Conservation (phyloP, 2,888 invertebrate genomes). For the Torymus auratus region DNA sequence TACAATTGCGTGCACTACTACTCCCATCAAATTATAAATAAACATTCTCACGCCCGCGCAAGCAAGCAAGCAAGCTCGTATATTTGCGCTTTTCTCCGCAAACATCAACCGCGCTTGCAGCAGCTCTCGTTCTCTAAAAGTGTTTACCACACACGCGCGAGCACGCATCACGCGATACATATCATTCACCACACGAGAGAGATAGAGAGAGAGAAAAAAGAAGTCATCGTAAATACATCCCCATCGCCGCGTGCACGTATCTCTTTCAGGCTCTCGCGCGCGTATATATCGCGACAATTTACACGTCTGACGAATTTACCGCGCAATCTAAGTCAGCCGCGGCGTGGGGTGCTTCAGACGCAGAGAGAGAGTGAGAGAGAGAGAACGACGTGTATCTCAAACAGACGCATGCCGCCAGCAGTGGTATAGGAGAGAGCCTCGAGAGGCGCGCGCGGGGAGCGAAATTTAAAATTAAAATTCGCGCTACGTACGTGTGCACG, state of each 20-base stretch:
- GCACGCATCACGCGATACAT: too few relatives aligned
- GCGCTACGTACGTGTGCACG: background rate
- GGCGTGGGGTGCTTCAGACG: background rate
- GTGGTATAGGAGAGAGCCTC: background rate
- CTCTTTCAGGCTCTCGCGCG: background rate
- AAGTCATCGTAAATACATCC: background rate
- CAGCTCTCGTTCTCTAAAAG: too few relatives aligned
- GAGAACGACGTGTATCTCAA: background rate
- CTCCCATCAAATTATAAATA: too few relatives aligned
- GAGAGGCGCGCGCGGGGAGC: background rate
- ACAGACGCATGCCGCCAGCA: background rate
- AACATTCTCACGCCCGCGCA: too few relatives aligned
- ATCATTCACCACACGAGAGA: too few relatives aligned
- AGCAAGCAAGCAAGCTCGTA: too few relatives aligned
- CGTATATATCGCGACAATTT: conserved; percentile 49
- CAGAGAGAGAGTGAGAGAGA: background rate
- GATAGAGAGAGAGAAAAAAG: background rate
- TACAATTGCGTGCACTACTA: too few relatives aligned
- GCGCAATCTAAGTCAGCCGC: conserved; percentile 34
- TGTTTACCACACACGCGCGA: too few relatives aligned
- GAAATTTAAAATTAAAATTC: conserved; percentile 54
- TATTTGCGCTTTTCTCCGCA: too few relatives aligned
- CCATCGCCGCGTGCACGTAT: background rate
- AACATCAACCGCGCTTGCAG: too few relatives aligned
- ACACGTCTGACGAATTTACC: conserved; percentile 48